Evolutionary conservation across 2,113 vertebrate genomes (phyloP).

Genomic region (Thymallus thymallus): DNA sequence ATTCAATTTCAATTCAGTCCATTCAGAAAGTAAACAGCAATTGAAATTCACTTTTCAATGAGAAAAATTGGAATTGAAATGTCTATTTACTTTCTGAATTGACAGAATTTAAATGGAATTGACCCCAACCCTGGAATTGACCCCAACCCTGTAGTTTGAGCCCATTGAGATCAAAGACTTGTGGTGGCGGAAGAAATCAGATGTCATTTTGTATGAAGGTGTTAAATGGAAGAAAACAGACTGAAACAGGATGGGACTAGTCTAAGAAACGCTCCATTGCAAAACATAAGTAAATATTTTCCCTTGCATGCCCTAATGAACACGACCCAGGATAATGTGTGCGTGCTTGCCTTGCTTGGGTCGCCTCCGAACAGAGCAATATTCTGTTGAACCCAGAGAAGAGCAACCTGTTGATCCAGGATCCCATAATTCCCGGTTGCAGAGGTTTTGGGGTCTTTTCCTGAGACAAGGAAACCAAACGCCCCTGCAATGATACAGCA

Average conservation of each 20-base stretch:
- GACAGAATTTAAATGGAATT: no score
- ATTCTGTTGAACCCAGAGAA: constrained; percentile 74
- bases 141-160: not conserved
- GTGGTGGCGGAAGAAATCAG: not conserved
- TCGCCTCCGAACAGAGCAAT: constrained; percentile 74
- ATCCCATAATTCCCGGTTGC: constrained; percentile 75
- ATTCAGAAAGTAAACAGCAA: no score
- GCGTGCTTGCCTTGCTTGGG: constrained; percentile 63
- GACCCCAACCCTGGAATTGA: no score
- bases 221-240: no score
- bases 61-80: no score
- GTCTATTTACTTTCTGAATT: no score
- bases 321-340: not conserved
- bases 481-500: constrained; percentile 63
- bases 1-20: no score
- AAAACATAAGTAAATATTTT: not conserved
- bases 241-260: no score
- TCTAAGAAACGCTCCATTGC: no score
- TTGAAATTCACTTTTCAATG: no score
- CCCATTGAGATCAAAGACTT: not conserved
- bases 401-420: constrained; percentile 76
- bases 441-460: constrained; percentile 62
- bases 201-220: not conserved
- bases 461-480: constrained; percentile 77
- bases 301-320: no score